These are phyloP conservation scores for Luperina testacea DNA, from an alignment of 2,888 invertebrate species.

Conservation along the genomic window DNA sequence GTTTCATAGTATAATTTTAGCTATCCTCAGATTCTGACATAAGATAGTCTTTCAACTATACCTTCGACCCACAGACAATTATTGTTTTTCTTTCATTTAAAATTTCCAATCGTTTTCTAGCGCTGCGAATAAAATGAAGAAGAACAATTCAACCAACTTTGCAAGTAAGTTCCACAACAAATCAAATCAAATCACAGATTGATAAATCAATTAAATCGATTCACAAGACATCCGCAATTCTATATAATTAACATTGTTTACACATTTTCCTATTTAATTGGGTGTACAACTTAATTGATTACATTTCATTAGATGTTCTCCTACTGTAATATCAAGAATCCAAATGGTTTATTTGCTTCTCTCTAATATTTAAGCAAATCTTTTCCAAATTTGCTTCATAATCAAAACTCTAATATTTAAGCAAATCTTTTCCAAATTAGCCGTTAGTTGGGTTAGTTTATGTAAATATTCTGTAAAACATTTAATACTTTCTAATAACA, in stretches of 20 bases:
- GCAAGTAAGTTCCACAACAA: neutral
- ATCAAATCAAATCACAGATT: constrained; percentile 11
- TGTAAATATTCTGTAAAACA: neutral
- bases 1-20: neutral
- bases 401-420: neutral
- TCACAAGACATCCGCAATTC: neutral
- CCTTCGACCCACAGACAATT: neutral
- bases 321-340: neutral
- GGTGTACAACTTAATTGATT: constrained; percentile 6
- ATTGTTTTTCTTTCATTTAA: neutral
- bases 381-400: constrained; percentile 3
- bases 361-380: neutral
- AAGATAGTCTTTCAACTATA: neutral
- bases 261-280: constrained; percentile 11
- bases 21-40: neutral
- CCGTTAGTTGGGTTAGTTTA: neutral
- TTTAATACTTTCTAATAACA: constrained; percentile 20
- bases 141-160: neutral
- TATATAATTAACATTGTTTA: constrained; percentile 14
- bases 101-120: neutral
- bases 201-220: constrained; percentile 1
- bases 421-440: neutral
- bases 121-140: neutral
- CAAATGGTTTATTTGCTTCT: neutral
- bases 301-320: neutral